phyloP scores from a whole-genome alignment of 2,113 vertebrate species.

The Muscicapa adusta region DNA sequence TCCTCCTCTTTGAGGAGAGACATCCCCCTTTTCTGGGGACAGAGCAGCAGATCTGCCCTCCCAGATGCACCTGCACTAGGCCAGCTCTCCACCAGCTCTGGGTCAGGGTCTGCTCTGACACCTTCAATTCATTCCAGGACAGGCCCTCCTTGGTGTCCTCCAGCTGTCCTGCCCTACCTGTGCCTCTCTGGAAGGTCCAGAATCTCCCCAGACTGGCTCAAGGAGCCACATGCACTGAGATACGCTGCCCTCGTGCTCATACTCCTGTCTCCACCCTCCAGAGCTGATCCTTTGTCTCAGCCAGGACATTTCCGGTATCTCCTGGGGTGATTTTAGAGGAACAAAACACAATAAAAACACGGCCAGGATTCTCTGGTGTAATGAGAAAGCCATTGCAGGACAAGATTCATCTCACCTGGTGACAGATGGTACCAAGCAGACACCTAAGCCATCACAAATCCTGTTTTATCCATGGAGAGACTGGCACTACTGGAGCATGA shows the following conservation, averaged over 20 bases:
- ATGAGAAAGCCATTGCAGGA: not conserved
- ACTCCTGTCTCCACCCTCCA: not conserved
- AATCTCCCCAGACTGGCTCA: not conserved
- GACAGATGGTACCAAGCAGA: not conserved
- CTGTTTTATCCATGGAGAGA: not conserved
- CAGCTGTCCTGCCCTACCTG: not conserved
- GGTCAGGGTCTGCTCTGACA: not conserved
- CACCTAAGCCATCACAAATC: not conserved
- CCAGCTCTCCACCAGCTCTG: not conserved
- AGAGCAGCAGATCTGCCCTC: not conserved
- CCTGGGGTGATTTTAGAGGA: not conserved
- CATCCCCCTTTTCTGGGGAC: not conserved
- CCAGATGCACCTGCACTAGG: not conserved
- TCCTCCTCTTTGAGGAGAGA: not conserved
- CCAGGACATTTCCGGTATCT: not conserved
- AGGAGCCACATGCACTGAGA: accelerated
- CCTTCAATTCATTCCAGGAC: not conserved
- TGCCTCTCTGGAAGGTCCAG: not conserved
- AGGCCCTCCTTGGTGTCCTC: not conserved
- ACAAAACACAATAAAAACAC: not conserved
- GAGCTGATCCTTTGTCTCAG: not conserved
- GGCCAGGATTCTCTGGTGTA: not conserved
- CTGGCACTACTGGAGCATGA: not conserved
- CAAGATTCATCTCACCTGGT: not conserved
- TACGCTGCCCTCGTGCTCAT: accelerated